Evolutionary conservation across 35 echinoderm and acorn worm genomes (phyloP), one percentile per base, ranked within the genome.

Genomic region (Lytechinus pictus): DNA sequence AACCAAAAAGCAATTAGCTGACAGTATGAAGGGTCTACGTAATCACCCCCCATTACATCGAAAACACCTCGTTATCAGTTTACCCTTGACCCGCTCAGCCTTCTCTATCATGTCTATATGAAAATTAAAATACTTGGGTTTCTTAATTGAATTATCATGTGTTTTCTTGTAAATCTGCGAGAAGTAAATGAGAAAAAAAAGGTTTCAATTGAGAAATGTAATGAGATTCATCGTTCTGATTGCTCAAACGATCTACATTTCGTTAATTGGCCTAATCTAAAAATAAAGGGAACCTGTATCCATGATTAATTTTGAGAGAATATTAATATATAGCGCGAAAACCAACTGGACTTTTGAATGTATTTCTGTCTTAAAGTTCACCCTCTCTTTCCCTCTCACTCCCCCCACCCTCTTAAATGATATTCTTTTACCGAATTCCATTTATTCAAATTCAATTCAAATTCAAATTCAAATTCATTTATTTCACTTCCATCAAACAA

Each of bases 61-160:
- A 79, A 79, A 79, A 79, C 66, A 79, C 66, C 66, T 79, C 66
- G 66, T 79, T 79, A 79, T 79, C 66, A 79, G 21, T 79, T n/a
- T 79, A 79, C 66, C 66, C 66, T 79, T 79, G 66, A 79, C 66
- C 66, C 21, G 66, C 66, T 79, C 66, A 24, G 19, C 66, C 33
- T 44, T 44, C 33, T 44, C 33, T 44, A 44, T 44, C 33, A 44
- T 44, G 33, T 79, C 66, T 4, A 24, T 79, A 79, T 79, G 4
- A 79, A 79, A 79, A 79, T 4, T 16, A 16, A 72, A 24, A 79
- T 79, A 24, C 66, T 79, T 0, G 66, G 66, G 19, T 79, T 16
- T 79, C 66, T 79, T 79, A 79, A 79, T 79, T 79, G 66, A 24
- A 79, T 79, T 79, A 79, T 79, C 66, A 79, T 79, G 66, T 79